Conservation (phyloP, 2,113 vertebrate genomes). For the Sylvilagus bachmani region DNA sequence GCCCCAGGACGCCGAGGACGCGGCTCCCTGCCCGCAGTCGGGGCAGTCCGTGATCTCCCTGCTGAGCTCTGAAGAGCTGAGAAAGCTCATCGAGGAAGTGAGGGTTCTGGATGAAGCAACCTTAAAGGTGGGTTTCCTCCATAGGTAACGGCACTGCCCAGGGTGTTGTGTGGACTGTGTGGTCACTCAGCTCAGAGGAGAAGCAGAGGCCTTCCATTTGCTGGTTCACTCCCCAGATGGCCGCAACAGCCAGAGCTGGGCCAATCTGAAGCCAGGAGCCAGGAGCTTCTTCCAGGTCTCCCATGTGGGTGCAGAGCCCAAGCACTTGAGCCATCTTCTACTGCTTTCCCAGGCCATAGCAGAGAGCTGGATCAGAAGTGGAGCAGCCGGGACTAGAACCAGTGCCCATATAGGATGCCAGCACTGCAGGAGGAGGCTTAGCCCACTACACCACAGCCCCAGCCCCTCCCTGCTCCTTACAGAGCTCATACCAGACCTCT, state of each 20-base stretch:
- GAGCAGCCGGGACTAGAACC: no score
- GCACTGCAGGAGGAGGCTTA: no score
- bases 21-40: constrained; percentile 71
- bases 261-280: no score
- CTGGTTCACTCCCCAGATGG: no score
- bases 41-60: constrained; percentile 94
- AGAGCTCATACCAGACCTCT: background rate
- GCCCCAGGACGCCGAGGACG: constrained; percentile 74
- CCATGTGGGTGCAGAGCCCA: no score
- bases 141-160: fast-evolving
- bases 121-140: constrained; percentile 89
- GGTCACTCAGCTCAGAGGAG: background rate
- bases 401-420: no score
- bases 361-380: no score
- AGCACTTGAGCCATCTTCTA: no score
- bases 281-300: no score
- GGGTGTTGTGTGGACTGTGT: background rate
- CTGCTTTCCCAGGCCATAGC: no score
- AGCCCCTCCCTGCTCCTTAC: background rate
- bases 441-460: no score
- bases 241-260: no score
- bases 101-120: constrained; percentile 92
- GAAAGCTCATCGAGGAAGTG: constrained; percentile 94
- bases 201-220: background rate
- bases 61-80: constrained; percentile 92